Percentiles rank a stretch among this genome's conserved stretches.
phyloP scores from a whole-genome alignment of 2,888 invertebrate species.

The Anoncus sp. region DNA sequence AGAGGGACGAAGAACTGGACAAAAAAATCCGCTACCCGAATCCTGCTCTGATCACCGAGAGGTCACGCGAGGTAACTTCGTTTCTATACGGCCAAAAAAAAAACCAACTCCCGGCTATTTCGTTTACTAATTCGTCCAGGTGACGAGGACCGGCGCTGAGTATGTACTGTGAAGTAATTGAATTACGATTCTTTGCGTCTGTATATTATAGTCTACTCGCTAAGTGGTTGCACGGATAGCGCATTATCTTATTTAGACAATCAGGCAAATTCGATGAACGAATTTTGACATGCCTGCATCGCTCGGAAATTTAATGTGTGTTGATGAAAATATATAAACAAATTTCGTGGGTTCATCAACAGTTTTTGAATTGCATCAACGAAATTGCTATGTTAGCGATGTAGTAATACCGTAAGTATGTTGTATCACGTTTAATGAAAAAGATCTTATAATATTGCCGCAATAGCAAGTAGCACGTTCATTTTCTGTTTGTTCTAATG shows the following conservation, averaged over 20 bases:
- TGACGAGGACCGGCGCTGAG: not conserved
- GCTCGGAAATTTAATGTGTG: too few relatives aligned
- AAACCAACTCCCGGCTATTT: slow-evolving; percentile 6
- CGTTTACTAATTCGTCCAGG: slow-evolving; percentile 16
- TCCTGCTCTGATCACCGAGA: slow-evolving; percentile 70
- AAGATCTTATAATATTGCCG: too few relatives aligned
- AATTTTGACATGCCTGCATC: too few relatives aligned
- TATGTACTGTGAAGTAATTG: slow-evolving; percentile 1
- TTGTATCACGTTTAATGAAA: too few relatives aligned
- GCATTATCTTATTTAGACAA: not conserved
- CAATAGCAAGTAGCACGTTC: too few relatives aligned
- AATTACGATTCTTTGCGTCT: slow-evolving; percentile 17
- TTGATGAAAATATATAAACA: too few relatives aligned
- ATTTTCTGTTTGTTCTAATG: not conserved
- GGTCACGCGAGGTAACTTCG: slow-evolving; percentile 71
- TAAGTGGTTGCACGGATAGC: not conserved
- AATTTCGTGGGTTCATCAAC: too few relatives aligned
- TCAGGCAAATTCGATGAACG: not conserved
- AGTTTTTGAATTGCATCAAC: not conserved
- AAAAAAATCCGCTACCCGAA: slow-evolving; percentile 66
- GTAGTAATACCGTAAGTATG: too few relatives aligned
- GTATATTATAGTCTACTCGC: not conserved
- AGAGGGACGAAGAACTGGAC: slow-evolving; percentile 23
- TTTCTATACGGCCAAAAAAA: slow-evolving; percentile 50
- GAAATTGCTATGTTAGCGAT: too few relatives aligned